Evolutionary conservation across 2,113 vertebrate species (phyloP), one percentile per base, ranked within the genome.

Genomic region (Ginglymostoma cirratum): DNA sequence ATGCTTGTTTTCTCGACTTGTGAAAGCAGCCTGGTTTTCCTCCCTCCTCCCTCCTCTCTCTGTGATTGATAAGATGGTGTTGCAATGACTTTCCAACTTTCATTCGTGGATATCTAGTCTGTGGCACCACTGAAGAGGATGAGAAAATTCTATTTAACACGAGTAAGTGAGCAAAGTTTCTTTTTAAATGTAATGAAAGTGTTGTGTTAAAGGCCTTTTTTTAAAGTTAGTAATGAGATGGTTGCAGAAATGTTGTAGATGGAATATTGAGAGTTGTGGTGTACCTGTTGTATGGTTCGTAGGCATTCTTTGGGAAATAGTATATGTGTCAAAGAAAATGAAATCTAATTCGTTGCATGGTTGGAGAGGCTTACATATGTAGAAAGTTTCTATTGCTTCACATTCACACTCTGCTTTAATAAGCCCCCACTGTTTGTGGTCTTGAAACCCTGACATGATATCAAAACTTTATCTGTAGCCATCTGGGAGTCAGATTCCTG

Each of bases 111-210:
- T 17, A 66, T 93, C 30, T n/a, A 66, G 8, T 93, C 61, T 66
- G 34, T n/a, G 89, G 34, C 52, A 65, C 66, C 30, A 93, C 89
- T 65, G 89, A 66, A 61, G 30, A 65, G 34, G 89, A 61, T 61
- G 34, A 93, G 10, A 66, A 55, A 93, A 93, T 30, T 19, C 55
- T 61, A 61, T 66, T 66, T 66, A 86, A 66, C 34, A 66, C 89
- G 66, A 93, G 89, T 93, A 93, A 93, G 61, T 93, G 89, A 65
- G 89, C 87, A 92, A 92, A 55, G 23, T n/a, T 93, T 66, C 52
- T 48, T 61, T 89, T 66, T 38, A 38, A 86, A 87, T 52, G 21
- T 21, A 87, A 52, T 87, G 42, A 52, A 48, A 52, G 42, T 5
- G 0, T 87, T n/a, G 65, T 10, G 48, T 48, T 14, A 93, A 65